Percentiles rank a stretch among this genome's conserved stretches.
phyloP scores from a whole-genome alignment of 2,888 invertebrate species.

The Macaria liturata region DNA sequence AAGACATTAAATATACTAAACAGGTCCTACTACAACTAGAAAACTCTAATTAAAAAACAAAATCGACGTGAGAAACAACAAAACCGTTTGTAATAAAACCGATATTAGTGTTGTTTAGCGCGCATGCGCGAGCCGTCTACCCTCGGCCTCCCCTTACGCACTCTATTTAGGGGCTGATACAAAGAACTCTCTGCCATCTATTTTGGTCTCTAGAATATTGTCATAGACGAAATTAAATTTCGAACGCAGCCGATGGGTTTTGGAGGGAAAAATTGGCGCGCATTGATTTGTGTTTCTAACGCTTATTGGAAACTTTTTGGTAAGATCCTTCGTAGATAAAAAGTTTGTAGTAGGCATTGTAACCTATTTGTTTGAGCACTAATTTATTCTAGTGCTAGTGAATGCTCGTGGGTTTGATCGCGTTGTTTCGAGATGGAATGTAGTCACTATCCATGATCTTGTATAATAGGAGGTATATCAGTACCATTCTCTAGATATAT shows the following conservation, averaged over 20 bases:
- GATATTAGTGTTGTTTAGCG: constrained; percentile 62
- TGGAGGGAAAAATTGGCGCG: constrained; percentile 42
- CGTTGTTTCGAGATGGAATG: no score
- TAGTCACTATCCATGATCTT: no score
- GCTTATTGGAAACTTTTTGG: no score
- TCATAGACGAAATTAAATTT: constrained; percentile 71
- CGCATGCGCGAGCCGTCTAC: constrained; percentile 68
- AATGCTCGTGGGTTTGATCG: no score
- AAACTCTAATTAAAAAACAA: constrained; percentile 36
- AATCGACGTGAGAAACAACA: constrained; percentile 61
- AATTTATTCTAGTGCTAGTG: no score
- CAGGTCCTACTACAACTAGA: no score
- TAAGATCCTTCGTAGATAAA: no score
- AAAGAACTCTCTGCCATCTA: constrained; percentile 77
- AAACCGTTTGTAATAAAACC: constrained; percentile 74
- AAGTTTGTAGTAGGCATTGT: no score
- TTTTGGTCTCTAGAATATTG: constrained; percentile 78
- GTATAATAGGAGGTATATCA: no score
- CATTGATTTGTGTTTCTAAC: constrained; percentile 8
- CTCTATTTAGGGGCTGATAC: constrained; percentile 82
- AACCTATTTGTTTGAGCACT: no score
- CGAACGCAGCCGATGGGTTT: constrained; percentile 48
- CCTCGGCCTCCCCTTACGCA: constrained; percentile 80
- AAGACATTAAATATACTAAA: no score
- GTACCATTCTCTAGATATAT: no score